Conservation (phyloP, 2,888 invertebrate species). For the Dicyrtoma fusca region DNA sequence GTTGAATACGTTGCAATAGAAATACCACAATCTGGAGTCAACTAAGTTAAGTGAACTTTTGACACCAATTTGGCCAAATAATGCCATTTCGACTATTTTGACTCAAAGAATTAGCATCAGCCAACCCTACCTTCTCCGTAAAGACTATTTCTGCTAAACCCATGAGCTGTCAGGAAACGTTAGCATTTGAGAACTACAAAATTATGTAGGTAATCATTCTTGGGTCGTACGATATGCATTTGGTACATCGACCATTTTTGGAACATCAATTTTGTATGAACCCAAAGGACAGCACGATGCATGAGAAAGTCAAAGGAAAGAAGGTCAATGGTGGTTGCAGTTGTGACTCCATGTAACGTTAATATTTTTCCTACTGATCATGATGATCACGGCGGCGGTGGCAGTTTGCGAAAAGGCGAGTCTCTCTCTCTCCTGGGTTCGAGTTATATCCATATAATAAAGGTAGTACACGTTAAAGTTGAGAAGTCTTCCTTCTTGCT, state of each 20-base stretch:
- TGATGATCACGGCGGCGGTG: no score
- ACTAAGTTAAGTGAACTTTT: not conserved
- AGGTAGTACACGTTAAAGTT: not conserved
- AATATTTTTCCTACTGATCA: not conserved
- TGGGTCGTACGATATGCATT: not conserved
- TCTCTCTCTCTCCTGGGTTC: conserved; percentile 4
- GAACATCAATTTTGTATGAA: no score
- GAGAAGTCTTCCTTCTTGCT: not conserved
- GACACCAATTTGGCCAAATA: conserved; percentile 31
- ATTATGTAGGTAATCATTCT: no score
- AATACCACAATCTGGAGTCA: not conserved
- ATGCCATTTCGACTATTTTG: conserved; percentile 28
- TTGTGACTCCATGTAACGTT: not conserved
- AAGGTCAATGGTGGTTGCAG: not conserved
- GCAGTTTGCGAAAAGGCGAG: not conserved
- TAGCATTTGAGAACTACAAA: not conserved
- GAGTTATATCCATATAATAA: no score
- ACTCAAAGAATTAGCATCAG: not conserved
- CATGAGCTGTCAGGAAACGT: not conserved
- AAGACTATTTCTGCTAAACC: not conserved
- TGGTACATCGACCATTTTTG: not conserved
- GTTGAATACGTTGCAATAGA: no score
- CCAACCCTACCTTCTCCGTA: no score
- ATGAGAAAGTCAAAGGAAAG: not conserved
- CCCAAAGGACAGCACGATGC: not conserved